A percentile compares a stretch with the other conserved stretches of the same genome.
phyloP scores from a whole-genome alignment of 2,797 vertebrate species.

The Tachyglossus aculeatus region DNA sequence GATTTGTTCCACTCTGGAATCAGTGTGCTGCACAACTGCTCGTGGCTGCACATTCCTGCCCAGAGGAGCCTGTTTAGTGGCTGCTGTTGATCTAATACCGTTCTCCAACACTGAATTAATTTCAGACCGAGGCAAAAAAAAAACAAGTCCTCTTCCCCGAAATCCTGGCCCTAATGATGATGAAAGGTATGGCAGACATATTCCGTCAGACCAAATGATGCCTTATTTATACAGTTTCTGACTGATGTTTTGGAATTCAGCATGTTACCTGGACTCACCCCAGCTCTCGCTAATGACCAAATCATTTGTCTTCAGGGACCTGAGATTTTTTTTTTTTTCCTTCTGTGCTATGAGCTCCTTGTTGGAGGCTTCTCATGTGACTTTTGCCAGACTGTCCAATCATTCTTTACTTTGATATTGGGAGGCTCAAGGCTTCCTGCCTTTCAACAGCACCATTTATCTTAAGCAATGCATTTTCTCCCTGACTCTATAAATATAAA shows the following conservation, averaged over 20 bases:
- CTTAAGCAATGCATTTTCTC: conserved; percentile 72
- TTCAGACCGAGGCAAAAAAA: not conserved
- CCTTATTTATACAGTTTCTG: not conserved
- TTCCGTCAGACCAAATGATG: not conserved
- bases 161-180: not conserved
- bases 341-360: conserved; percentile 65
- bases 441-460: conserved; percentile 71
- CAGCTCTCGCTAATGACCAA: not conserved
- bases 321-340: conserved; percentile 41
- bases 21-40: not conserved
- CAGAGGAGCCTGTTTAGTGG: not conserved
- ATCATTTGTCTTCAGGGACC: conserved; percentile 59
- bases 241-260: conserved; percentile 5
- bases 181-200: not conserved
- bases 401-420: conserved; percentile 71
- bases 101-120: not conserved
- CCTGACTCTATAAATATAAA: conserved; percentile 74
- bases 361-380: conserved; percentile 65
- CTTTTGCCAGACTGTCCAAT: conserved; percentile 68
- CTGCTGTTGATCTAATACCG: not conserved
- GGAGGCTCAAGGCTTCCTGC: conserved; percentile 67
- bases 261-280: conserved; percentile 1
- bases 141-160: not conserved
- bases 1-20: not conserved
- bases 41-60: too few species aligned